Conservation (phyloP, 2,888 invertebrate species). For the Entomobrya multifasciata region DNA sequence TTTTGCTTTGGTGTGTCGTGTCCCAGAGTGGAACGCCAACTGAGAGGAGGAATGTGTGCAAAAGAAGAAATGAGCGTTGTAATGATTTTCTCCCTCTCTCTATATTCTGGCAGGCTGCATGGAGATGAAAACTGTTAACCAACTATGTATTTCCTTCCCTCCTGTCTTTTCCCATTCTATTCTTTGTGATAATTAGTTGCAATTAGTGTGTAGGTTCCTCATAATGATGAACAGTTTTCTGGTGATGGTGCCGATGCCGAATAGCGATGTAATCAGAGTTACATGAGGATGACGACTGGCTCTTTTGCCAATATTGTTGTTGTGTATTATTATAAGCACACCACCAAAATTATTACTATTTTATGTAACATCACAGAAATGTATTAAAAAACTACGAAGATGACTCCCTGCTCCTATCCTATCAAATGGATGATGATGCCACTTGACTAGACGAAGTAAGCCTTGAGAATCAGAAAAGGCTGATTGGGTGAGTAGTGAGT, state of each 20-base stretch:
- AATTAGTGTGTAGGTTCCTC: constrained; percentile 55
- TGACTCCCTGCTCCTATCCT: no score
- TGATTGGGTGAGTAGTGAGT: no score
- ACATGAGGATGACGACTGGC: no score
- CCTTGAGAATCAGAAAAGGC: constrained; percentile 10
- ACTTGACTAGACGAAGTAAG: constrained; percentile 54
- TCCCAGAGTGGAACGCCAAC: constrained; percentile 36
- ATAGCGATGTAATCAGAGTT: no score
- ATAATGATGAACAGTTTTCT: constrained; percentile 20
- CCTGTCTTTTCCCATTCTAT: constrained; percentile 44
- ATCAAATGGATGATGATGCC: constrained; percentile 49
- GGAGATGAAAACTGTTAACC: no score
- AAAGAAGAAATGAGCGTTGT: constrained; percentile 51
- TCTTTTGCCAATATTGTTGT: constrained; percentile 2
- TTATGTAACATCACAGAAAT: constrained; percentile 29
- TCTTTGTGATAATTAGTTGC: constrained; percentile 58
- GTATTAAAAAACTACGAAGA: constrained; percentile 4
- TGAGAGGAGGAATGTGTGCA: constrained; percentile 48
- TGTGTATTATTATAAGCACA: no score
- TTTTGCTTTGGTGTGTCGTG: neutral
- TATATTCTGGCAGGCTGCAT: constrained; percentile 6
- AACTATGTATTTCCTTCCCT: no score
- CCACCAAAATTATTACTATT: constrained; percentile 38
- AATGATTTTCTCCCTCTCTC: constrained; percentile 44
- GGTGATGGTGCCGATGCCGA: neutral